phyloP scores from a whole-genome alignment of 35 echinoderm and acorn worm genomes.

The Lytechinus variegatus region DNA sequence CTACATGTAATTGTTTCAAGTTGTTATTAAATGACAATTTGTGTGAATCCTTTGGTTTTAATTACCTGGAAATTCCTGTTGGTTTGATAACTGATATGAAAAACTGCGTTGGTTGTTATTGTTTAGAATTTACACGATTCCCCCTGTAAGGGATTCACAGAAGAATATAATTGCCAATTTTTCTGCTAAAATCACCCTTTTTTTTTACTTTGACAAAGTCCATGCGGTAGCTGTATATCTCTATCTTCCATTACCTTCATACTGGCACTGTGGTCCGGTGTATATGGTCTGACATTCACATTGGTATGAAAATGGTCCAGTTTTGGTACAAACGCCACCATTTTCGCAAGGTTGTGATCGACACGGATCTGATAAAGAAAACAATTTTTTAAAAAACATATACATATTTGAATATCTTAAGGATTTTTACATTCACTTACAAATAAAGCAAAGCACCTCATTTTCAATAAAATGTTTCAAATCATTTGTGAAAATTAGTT shows the following conservation, averaged over 20 bases:
- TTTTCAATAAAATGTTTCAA: too few species aligned
- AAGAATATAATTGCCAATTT: not conserved
- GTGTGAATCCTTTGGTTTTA: too few species aligned
- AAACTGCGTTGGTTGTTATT: too few species aligned
- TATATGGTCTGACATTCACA: not conserved
- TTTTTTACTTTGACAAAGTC: not conserved
- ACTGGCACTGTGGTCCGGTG: conserved; percentile 11
- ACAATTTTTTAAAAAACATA: not conserved
- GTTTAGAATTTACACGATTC: too few species aligned
- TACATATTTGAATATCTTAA: not conserved
- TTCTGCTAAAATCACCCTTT: not conserved
- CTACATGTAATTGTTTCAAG: too few species aligned
- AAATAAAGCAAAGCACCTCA: too few species aligned
- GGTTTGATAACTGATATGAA: too few species aligned
- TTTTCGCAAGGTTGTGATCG: not conserved
- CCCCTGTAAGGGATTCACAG: too few species aligned
- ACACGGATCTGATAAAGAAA: conserved; percentile 19
- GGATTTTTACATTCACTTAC: too few species aligned
- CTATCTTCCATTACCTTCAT: not conserved
- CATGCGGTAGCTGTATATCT: not conserved
- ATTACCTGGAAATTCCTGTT: too few species aligned
- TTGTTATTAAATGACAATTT: too few species aligned
- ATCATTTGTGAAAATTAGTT: too few species aligned
- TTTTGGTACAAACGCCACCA: not conserved
- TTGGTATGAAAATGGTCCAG: not conserved